Conservation (phyloP, 92 coral and sea anemone species). For the Paramuricea clavata region DNA sequence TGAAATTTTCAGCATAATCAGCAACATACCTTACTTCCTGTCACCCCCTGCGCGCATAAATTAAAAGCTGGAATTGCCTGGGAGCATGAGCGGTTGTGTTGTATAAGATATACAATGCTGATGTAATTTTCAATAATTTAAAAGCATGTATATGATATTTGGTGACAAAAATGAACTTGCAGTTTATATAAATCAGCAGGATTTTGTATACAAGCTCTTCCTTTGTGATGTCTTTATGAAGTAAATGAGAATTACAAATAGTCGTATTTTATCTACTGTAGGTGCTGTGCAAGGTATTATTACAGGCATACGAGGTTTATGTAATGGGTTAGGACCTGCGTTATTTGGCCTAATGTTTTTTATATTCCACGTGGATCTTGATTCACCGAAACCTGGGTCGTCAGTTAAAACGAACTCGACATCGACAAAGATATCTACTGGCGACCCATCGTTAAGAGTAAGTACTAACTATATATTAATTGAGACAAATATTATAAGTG, state of each 20-base stretch:
- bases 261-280: background rate
- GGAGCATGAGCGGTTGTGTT: too few species aligned
- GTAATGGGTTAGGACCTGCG: constrained; percentile 99
- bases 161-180: too few species aligned
- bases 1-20: too few species aligned
- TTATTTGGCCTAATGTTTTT: constrained; percentile 92
- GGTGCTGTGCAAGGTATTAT: constrained; percentile 98
- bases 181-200: background rate
- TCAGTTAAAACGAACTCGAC: constrained; percentile 21
- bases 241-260: background rate
- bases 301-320: constrained; percentile 94
- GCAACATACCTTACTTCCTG: too few species aligned
- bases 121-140: too few species aligned
- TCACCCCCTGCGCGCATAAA: too few species aligned
- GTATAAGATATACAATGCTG: too few species aligned
- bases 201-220: background rate
- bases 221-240: background rate
- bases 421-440: background rate
- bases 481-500: too few species aligned
- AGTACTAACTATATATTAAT: too few species aligned
- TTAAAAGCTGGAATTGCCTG: too few species aligned
- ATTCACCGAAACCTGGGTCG: constrained; percentile 33
- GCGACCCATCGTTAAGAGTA: constrained; percentile 32
- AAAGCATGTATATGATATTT: too few species aligned
- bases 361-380: constrained; percentile 94